Base-by-base conservation (phyloP, 2,888 invertebrate genomes). In the Brenthis daphne region DNA sequence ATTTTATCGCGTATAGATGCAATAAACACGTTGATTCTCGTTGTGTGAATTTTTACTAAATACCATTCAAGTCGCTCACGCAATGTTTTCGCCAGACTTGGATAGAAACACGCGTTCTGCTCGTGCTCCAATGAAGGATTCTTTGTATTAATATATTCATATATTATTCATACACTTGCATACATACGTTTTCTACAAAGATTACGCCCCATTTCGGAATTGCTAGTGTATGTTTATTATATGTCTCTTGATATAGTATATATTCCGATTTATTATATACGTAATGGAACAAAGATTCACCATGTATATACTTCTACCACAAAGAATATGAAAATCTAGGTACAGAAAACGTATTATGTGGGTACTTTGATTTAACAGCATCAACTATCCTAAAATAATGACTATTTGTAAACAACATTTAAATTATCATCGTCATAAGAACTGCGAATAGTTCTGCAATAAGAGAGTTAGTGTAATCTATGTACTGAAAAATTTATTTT, bases 81-180 rank as follows among this genome's bases (percentile, higher is more conserved):
- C 85, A 79, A 82, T 76, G 77, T 77, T 83, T 78, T 77, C 82
- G 82, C 80, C 77, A 78, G 72, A 69, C 50, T 64, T 73, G 64
- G 71, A 50, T 64, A 64, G n/a, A 57, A 57, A 51, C 82, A 80
- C 79, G 81, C 77, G 77, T 73, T 50, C 60, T 67, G 77, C 76
- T 79, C 82, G 73, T 75, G 76, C 69, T 70, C 70, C 68, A 61
- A 69, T 71, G 64, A 73, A 76, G 69, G 76, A 82, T 77, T 80
- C 79, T 77, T 77, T 67, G 72, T 76, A 74, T 77, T 78, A 77
- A 75, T 78, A 76, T 67, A 70, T 76, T 78, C 77, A 75, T 74
- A 60, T 50, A 60, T 75, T 75, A 77, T 75, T 75, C 75, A 71
- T 64, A 69, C 64, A 64, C 73, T 72, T 69, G 68, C 72, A 76